Conservation (phyloP, 2,797 vertebrate genomes). For the Betta splendens region DNA sequence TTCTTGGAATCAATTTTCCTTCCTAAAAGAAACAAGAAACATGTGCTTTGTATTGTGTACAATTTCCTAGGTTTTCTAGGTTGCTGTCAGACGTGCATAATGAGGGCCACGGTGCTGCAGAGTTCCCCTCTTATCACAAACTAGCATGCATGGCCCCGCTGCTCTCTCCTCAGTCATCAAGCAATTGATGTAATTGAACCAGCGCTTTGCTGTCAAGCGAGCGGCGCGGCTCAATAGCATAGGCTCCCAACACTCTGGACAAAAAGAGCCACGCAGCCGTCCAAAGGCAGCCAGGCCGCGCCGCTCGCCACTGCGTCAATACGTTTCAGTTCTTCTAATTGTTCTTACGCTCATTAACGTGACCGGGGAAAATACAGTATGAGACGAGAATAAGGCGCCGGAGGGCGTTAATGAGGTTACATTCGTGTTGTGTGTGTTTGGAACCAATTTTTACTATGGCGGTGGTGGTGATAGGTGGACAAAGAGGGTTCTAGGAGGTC, state of each 20-base stretch:
- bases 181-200: conserved; percentile 95
- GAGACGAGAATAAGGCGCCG: conserved; percentile 53
- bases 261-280: conserved; percentile 87
- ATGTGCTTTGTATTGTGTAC: conserved; percentile 83
- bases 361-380: conserved; percentile 77
- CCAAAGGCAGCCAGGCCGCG: conserved; percentile 74
- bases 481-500: conserved; percentile 27
- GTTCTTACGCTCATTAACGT: conserved; percentile 91
- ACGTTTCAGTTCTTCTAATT: conserved; percentile 99
- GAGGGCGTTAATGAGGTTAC: conserved; percentile 44
- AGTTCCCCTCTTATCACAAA: conserved; percentile 96
- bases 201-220: conserved; percentile 89
- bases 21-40: conserved; percentile 82
- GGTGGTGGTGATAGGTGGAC: conserved; percentile 42
- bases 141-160: conserved; percentile 94
- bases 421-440: conserved; percentile 34
- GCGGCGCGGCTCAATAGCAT: conserved; percentile 85
- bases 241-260: conserved; percentile 87
- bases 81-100: conserved; percentile 80
- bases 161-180: conserved; percentile 93
- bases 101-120: conserved; percentile 83
- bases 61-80: conserved; percentile 76
- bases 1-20: conserved; percentile 75
- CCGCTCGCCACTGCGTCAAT: conserved; percentile 89
- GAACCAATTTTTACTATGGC: conserved; percentile 53